Evolutionary conservation across 2,797 vertebrate genomes (phyloP), one percentile per base, ranked within the genome.

Genomic region (Melanotaenia trifasciata): DNA sequence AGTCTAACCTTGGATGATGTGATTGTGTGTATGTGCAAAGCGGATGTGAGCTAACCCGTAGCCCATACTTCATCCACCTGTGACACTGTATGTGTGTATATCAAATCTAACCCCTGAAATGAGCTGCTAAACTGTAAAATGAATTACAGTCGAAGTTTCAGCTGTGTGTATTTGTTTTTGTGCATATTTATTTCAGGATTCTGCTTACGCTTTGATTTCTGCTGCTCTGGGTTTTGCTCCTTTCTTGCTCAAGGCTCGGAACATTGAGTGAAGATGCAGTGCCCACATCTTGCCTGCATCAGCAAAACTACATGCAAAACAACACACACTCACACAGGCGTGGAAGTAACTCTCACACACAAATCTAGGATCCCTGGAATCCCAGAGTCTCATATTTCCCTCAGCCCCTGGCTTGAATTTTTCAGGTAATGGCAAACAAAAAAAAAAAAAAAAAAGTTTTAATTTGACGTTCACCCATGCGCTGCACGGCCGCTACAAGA

Each of bases 251-350:
- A 62, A 83, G 87, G 90, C 89, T 80, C 56, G 0, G 28, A 71
- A 78, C 24, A 56, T 79, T 78, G 74, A 86, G 70, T 70, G 79
- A 86, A 82, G 73, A 76, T 83, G 77, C 83, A 38, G 66, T 10
- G 81, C 64, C 62, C 47, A 26, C 28, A 87, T 91, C 79, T 59
- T 77, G 78, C 81, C 70, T 64, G 74, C 79, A 67, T 94, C 93
- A 92, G 93, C 92, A 91, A 59, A 90, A 90, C 57, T 18, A 26
- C 67, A 90, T 92, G 90, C 90, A 91, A 89, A 93, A 64, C 75
- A 87, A 70, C 79, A 35, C 10, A 33, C 22, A 54, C 50, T 43
- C 77, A 74, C 64, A 74, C 63, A 67, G 45, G 58, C 82, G 64
- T n/a, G 22, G 58, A 70, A 51, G 24, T 59, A 58, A 54, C 57